Base-by-base conservation (phyloP, 2,888 invertebrate species). In the Phaedon cochleariae region DNA sequence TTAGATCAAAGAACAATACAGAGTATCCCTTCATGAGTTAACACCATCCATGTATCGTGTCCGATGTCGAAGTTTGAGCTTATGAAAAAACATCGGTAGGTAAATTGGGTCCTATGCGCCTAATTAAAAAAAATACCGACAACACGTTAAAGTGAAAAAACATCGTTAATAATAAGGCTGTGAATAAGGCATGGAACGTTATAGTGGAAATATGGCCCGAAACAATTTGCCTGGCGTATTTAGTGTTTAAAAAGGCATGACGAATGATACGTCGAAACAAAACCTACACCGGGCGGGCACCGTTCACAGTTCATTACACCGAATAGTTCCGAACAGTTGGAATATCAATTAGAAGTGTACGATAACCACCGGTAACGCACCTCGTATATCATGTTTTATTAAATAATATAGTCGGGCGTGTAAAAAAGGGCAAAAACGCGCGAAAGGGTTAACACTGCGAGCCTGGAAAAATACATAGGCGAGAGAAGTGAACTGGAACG, bases 281-380 rank as follows among this genome's bases (percentile, higher is more conserved):
- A 67, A 70, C 68, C 64, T 64, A 57, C 51, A 62, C 49, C 53
- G 61, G 31, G 62, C 45, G 45, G n/a, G 20, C 22, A 64, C 58
- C 66, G 62, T 71, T 72, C 69, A 77, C 72, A 75, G 78, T 79
- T 79, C 79, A 79, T 79, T 79, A 79, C 72, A 62, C 59, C 62
- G 74, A 74, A 72, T 79, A 79, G 78, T 79, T 79, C 61, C 59
- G 74, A 73, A 72, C 79, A 79, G 79, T 79, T 79, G 79, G 77
- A 69, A 73, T 76, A 78, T 77, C 77, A 79, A 77, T 78, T 78
- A 78, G 72, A 59, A 62, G 45, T 26, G 60, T 55, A 46, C 62
- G 29, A 46, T 34, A 34, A 41, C 41, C 54, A 64, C 63, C 72
- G 72, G 72, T 73, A 74, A 63, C 70, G 74, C 76, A 74, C 75